Base-by-base conservation (phyloP, 2,888 invertebrate species). In the Dichetophora obliterata region DNA sequence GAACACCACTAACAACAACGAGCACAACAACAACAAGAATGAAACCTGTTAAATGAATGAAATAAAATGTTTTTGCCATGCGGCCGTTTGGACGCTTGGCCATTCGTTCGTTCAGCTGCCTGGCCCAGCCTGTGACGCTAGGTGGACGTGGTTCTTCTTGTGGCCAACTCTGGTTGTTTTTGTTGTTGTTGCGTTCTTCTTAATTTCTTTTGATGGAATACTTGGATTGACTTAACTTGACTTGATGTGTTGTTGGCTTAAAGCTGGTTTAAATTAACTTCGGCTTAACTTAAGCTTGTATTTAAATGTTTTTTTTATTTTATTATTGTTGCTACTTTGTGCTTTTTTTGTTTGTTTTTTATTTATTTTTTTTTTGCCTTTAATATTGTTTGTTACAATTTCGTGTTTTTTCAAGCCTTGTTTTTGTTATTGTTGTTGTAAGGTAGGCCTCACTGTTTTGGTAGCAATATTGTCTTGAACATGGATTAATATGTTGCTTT, bases 11-110 rank as follows among this genome's bases (percentile, higher is more conserved):
- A 76, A 52, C 66, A 75, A 78, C 34, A 78, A 72, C 72, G 68
- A 59, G 14, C 52, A 68, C 43, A 71, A 61, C 43, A 54, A 54
- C 22, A 22, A 22, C n/a, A 86, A 87, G 87, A 87, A 88, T 88
- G 88, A 87, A 88, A 88, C 88, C 88, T 88, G 88, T 88, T 88
- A 88, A 88, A 88, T 88, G 88, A 88, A 88, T 88, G 88, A 88
- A 88, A 88, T 88, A 85, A 88, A 88, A 88, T 88, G 88, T 87
- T 87, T 85, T 86, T 43, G 43, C 43, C 43, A 43, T 50, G 22
- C 24, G 31, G 63, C 69, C 72, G 54, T 66, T 72, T 43, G 66
- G 9, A 22, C 14, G 43, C 14, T 43, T 43, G 43, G 43, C 43
- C 14, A 43, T 81, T 50, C 27, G 48, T 50, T 48, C 16, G 68